A percentile compares a stretch with the other conserved stretches of the same genome.
Evolutionary conservation across 1,140 invertebrate species (phyloP).

Genomic region (Dinoponera quadriceps): DNA sequence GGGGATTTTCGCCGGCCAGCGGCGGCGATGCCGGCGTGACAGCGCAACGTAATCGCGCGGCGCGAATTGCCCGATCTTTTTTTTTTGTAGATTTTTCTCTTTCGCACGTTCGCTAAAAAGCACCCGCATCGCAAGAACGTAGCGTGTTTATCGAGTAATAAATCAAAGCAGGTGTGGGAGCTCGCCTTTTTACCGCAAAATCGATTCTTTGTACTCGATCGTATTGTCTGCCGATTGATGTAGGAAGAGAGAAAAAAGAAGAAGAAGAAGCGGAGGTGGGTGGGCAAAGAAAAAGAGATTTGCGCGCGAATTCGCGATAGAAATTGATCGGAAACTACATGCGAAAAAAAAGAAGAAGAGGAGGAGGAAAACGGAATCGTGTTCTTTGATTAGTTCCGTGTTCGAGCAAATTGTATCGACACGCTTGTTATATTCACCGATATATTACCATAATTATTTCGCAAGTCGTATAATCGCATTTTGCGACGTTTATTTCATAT

Average conservation of each 20-base stretch:
- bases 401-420: background rate
- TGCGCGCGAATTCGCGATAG: background rate
- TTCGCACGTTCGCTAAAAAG: slow-evolving; percentile 7
- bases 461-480: background rate
- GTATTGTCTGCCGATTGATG: slow-evolving; percentile 30
- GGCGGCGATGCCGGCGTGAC: background rate
- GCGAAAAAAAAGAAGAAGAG: background rate
- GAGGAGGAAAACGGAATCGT: no score
- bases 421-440: no score
- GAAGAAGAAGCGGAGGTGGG: background rate
- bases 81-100: background rate
- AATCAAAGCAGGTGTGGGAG: slow-evolving; percentile 42
- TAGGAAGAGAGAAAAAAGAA: background rate
- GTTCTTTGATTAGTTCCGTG: no score
- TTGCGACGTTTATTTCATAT: background rate
- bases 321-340: slow-evolving; percentile 13
- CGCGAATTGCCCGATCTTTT: slow-evolving; percentile 29
- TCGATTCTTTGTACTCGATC: slow-evolving; percentile 51
- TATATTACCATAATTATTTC: background rate
- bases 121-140: slow-evolving; percentile 42
- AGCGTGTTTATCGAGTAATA: slow-evolving; percentile 57
- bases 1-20: slow-evolving; percentile 49
- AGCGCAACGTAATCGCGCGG: slow-evolving; percentile 30
- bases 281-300: background rate
- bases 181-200: slow-evolving; percentile 52